Percentiles rank a stretch among this genome's conserved stretches.
phyloP scores from a whole-genome alignment of 2,113 vertebrate species.

The Aramus guarauna region DNA sequence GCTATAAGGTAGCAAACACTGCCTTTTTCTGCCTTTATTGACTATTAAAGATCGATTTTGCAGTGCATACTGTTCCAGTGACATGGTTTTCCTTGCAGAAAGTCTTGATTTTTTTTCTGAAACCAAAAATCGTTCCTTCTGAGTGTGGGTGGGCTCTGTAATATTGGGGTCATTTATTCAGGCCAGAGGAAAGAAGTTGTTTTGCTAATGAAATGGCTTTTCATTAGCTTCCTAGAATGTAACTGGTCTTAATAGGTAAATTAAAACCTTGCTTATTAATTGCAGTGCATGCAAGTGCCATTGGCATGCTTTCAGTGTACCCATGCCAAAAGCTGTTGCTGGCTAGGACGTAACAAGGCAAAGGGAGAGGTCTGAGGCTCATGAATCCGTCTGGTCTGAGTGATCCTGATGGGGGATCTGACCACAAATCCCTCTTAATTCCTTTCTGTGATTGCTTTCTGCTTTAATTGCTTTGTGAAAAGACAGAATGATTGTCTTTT shows the following conservation, averaged over 20 bases:
- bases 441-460: slow-evolving; percentile 13
- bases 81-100: slow-evolving; percentile 2
- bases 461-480: slow-evolving; percentile 8
- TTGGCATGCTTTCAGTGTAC: background rate
- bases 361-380: background rate
- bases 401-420: background rate
- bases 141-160: background rate
- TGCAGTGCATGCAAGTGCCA: background rate
- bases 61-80: background rate
- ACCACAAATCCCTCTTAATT: background rate
- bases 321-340: background rate
- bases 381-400: background rate
- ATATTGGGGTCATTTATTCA: background rate
- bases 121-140: background rate
- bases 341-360: background rate
- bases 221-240: background rate
- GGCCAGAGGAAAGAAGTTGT: background rate
- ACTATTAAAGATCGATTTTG: slow-evolving; percentile 56
- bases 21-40: slow-evolving; percentile 54
- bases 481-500: background rate
- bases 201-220: slow-evolving; percentile 15
- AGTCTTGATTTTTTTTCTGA: background rate
- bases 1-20: slow-evolving; percentile 33
- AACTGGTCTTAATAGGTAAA: background rate
- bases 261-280: slow-evolving; percentile 7